Evolutionary conservation across 2,888 invertebrate genomes (phyloP).

Genomic region (Hecatera dysodea): DNA sequence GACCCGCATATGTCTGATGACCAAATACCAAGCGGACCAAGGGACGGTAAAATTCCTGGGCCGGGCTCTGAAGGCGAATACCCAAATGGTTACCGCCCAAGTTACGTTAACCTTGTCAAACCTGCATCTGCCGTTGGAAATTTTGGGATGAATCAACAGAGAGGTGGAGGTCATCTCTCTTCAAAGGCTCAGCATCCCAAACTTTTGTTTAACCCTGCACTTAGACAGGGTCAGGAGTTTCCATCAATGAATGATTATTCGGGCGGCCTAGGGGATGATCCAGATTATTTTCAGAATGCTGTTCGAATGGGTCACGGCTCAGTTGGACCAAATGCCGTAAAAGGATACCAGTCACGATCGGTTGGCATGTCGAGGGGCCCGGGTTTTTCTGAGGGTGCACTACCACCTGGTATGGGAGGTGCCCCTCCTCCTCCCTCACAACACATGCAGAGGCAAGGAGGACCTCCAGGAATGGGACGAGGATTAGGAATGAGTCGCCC

Average conservation of each 20-base stretch:
- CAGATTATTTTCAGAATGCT: background rate
- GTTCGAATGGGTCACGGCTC: background rate
- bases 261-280: background rate
- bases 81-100: slow-evolving; percentile 34
- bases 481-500: background rate
- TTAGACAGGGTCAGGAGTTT: background rate
- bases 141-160: background rate
- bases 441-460: background rate
- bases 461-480: background rate
- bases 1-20: background rate
- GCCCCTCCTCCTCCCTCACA: background rate
- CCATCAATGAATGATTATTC: background rate
- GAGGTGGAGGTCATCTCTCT: background rate
- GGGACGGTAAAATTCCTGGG: slow-evolving; percentile 16
- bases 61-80: slow-evolving; percentile 41
- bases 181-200: background rate
- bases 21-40: background rate
- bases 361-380: background rate
- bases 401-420: background rate
- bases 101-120: background rate
- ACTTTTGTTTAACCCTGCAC: background rate
- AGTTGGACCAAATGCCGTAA: background rate
- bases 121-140: background rate
- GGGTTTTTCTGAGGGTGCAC: background rate
- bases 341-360: background rate